phyloP scores from a whole-genome alignment of 2,888 invertebrate species.

The Pimpla rufipes region DNA sequence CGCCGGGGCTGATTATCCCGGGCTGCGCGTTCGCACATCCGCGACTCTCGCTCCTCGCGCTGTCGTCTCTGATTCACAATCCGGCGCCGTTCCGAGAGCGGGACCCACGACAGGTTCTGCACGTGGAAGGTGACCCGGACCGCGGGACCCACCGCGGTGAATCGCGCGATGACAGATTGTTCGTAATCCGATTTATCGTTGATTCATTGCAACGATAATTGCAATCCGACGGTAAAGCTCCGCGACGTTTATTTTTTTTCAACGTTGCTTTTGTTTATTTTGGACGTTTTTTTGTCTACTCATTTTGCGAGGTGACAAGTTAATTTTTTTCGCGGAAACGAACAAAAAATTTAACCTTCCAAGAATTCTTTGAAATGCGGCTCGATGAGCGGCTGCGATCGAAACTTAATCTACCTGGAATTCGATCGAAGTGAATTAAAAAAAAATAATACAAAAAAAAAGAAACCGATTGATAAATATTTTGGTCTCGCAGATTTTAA shows the following conservation, averaged over 20 bases:
- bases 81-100: conserved; percentile 21
- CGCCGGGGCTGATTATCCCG: conserved; percentile 71
- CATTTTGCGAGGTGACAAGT: too few relatives aligned
- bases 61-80: conserved; percentile 47
- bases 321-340: too few relatives aligned
- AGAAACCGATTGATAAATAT: too few relatives aligned
- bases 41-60: conserved; percentile 26
- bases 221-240: background rate
- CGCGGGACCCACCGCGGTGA: conserved; percentile 59
- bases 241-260: background rate
- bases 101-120: conserved; percentile 37
- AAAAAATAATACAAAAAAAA: too few relatives aligned
- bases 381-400: too few relatives aligned
- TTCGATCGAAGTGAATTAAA: too few relatives aligned
- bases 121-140: conserved; percentile 49
- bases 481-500: too few relatives aligned
- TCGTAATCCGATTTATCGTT: conserved; percentile 28
- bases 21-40: conserved; percentile 48
- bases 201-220: conserved; percentile 22
- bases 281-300: too few relatives aligned
- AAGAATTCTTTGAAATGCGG: too few relatives aligned
- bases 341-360: too few relatives aligned
- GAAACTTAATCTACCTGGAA: too few relatives aligned
- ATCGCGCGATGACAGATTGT: conserved; percentile 56
- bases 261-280: too few relatives aligned